Evolutionary conservation across 1,140 invertebrate species (phyloP).

Genomic region (Macrocentrus cingulum): DNA sequence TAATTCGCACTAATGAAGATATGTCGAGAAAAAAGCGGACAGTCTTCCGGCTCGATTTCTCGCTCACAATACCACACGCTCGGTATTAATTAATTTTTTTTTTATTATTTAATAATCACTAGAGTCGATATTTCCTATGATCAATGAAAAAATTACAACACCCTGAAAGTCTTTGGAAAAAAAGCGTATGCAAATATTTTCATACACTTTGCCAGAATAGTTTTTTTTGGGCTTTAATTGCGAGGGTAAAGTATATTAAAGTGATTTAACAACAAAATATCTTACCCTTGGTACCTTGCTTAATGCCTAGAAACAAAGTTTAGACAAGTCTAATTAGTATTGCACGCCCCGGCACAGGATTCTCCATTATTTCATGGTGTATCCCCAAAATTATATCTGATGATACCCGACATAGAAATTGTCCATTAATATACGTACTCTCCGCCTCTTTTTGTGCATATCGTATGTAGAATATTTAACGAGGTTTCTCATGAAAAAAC

Average conservation of each 20-base stretch:
- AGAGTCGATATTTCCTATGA: background rate
- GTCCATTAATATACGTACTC: too few relatives aligned
- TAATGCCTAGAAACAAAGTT: conserved; percentile 30
- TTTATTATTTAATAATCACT: background rate
- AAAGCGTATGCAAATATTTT: too few relatives aligned
- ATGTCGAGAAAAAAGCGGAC: conserved; percentile 1
- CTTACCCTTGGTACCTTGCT: conserved; percentile 43
- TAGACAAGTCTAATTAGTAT: conserved; percentile 48
- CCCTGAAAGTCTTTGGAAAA: too few relatives aligned
- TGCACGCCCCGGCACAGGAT: conserved; percentile 54
- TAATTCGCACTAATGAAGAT: conserved; percentile 5
- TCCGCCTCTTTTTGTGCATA: too few relatives aligned
- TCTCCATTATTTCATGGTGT: background rate
- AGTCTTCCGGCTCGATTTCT: conserved; percentile 6
- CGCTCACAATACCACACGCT: conserved; percentile 5
- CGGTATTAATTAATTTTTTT: background rate
- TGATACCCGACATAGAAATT: background rate
- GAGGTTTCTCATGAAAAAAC: too few relatives aligned
- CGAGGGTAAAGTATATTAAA: conserved; percentile 12
- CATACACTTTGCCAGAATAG: background rate
- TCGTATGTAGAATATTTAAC: too few relatives aligned
- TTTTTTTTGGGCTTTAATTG: background rate
- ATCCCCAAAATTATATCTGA: conserved; percentile 21
- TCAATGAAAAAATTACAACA: too few relatives aligned
- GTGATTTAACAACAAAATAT: conserved; percentile 19